Evolutionary conservation across 2,113 vertebrate species (phyloP).

Genomic region (Fulmarus glacialis): DNA sequence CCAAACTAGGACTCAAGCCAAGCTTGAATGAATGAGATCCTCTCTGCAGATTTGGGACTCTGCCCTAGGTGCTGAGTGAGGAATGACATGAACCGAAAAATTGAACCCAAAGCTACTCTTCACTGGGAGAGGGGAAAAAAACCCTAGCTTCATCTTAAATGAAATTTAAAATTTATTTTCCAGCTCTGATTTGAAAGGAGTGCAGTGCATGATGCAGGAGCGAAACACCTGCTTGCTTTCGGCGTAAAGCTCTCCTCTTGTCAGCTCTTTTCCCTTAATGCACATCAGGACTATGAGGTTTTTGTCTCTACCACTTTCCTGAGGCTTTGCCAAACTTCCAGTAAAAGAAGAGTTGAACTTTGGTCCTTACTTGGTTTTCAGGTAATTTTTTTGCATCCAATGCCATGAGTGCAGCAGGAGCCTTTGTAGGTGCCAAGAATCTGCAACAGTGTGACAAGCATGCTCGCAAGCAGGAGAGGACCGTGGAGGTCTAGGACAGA

Average conservation of each 20-base stretch:
- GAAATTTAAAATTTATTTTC: background rate
- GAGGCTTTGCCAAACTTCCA: background rate
- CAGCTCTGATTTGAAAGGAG: background rate
- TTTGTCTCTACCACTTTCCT: background rate
- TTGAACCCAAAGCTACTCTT: background rate
- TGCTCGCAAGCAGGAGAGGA: fast-evolving
- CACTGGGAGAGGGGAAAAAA: too few relatives aligned
- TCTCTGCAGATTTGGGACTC: background rate
- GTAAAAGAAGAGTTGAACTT: background rate
- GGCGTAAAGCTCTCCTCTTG: background rate
- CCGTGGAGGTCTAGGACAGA: background rate
- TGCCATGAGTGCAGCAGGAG: background rate
- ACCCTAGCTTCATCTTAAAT: background rate
- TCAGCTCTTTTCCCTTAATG: background rate
- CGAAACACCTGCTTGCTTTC: background rate
- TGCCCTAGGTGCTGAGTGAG: background rate
- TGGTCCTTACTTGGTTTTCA: background rate
- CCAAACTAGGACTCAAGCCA: background rate
- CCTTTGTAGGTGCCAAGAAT: background rate
- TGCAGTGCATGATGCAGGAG: background rate
- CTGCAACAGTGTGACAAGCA: background rate
- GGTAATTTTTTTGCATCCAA: background rate
- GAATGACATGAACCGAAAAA: background rate
- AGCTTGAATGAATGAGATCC: background rate
- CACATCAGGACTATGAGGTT: background rate